These are phyloP conservation scores for Chlorospingus semifuscus DNA, from an alignment of 2,797 vertebrate genomes.

Conservation along the genomic window DNA sequence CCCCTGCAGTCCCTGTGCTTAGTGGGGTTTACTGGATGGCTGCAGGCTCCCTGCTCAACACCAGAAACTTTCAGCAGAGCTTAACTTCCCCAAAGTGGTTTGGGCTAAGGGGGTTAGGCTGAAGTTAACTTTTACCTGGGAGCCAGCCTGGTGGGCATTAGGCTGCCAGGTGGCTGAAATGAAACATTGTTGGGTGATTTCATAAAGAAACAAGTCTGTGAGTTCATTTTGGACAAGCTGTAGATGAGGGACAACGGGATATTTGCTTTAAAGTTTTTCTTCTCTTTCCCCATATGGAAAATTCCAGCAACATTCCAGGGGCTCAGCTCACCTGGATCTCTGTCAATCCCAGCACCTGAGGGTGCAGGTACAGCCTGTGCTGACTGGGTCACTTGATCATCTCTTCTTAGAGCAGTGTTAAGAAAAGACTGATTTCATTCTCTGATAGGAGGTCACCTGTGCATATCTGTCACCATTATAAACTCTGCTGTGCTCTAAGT, in stretches of 20 bases:
- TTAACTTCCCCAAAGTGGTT: not conserved
- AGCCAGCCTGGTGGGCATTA: not conserved
- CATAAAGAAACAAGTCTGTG: not conserved
- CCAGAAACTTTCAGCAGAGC: not conserved
- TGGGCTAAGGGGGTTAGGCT: not conserved
- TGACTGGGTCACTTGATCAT: not conserved
- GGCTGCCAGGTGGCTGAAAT: not conserved
- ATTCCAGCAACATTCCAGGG: not conserved
- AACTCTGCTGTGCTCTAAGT: not conserved
- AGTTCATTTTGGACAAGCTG: not conserved
- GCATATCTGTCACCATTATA: accelerated
- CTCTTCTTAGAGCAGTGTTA: not conserved
- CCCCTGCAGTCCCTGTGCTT: not conserved
- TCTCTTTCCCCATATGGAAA: not conserved
- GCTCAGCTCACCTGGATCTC: not conserved
- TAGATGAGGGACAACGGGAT: not conserved
- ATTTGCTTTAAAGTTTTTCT: not conserved
- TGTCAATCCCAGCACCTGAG: not conserved
- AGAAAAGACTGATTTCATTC: not conserved
- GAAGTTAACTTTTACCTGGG: not conserved
- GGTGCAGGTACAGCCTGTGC: not conserved
- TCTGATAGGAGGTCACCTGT: not conserved
- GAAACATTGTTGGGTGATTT: not conserved
- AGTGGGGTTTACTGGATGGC: not conserved
- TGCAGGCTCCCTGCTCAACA: not conserved